Base-by-base conservation (phyloP, 2,113 vertebrate species). In the Notothenia rossii region DNA sequence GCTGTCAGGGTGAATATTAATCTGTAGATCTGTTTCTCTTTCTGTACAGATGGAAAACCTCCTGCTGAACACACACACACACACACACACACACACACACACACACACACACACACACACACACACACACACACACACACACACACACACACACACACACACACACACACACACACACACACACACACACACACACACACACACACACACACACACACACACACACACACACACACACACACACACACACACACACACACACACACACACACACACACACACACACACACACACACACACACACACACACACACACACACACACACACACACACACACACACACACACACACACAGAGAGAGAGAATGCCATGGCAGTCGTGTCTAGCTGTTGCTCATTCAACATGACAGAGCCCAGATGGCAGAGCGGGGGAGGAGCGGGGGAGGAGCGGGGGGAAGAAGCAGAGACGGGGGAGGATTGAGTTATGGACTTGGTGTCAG, bases 331-430 rank as follows among this genome's bases (percentile, higher is more conserved):
- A 55, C 12, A 68, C 74, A 50, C 69, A 17, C 8, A 11, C 12
- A 68, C 74, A 50, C 64, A 75, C 46, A 63, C 58, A 70, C 9
- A 54, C 54, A 54, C 66, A 36, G 72, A 55, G 61, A 40, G 60
- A 53, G n/a, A 69, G 50, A 67, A 68, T 0, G 70, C 17, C 69
- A 49, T 54, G 12, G 0, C 67, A 20, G 76, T 77, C 3, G 64
- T 86, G 65, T 84, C 64, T 49, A 10, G 75, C 74, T 81, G 86
- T 12, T 78, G 53, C 79, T 89, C 78, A 89, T 90, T 75, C 77
- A 51, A 86, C 85, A 66, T 72, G 87, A 90, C 88, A 76, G 83
- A 20, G 48, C 73, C 79, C 87, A 92, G 88, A 92, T 78, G 89
- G 87, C 53, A 20, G 81, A 69, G 77, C 67, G 76, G 64, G 58